Conservation (phyloP, 2,113 vertebrate genomes). For the Leuciscus idus region DNA sequence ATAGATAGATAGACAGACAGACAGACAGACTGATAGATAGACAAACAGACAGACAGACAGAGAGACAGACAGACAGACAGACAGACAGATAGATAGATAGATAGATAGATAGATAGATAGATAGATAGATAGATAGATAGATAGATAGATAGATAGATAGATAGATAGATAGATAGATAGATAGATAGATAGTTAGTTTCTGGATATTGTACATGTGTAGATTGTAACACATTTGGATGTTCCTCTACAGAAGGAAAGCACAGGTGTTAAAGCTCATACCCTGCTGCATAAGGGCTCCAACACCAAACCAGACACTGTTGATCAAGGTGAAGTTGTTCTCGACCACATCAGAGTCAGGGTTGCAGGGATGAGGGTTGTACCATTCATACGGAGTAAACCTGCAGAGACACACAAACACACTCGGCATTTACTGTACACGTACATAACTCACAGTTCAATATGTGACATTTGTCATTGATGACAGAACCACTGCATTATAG, state of each 20-base stretch:
- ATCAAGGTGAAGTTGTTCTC: conserved; percentile 99
- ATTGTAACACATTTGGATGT: not conserved
- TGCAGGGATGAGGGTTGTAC: conserved; percentile 99
- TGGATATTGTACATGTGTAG: not conserved
- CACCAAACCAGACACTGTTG: conserved; percentile 99
- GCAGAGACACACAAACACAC: conserved; percentile 40
- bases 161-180: too few relatives aligned
- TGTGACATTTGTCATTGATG: too few relatives aligned
- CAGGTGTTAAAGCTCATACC: conserved; percentile 74
- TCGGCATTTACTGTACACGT: not conserved
- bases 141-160: too few relatives aligned
- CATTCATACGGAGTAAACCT: conserved; percentile 99
- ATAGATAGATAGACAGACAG: too few relatives aligned
- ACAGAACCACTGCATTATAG: too few relatives aligned
- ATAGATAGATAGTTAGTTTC: too few relatives aligned
- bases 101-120: too few relatives aligned
- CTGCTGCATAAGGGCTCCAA: conserved; percentile 99
- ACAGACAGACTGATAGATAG: too few relatives aligned
- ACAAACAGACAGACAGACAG: too few relatives aligned
- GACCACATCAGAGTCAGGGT: conserved; percentile 97
- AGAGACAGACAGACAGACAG: too few relatives aligned
- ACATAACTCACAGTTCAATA: not conserved
- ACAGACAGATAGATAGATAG: too few relatives aligned
- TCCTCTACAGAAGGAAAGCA: not conserved
- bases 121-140: too few relatives aligned